Base-by-base conservation (phyloP, 2,888 invertebrate species). In the Amiota minor region DNA sequence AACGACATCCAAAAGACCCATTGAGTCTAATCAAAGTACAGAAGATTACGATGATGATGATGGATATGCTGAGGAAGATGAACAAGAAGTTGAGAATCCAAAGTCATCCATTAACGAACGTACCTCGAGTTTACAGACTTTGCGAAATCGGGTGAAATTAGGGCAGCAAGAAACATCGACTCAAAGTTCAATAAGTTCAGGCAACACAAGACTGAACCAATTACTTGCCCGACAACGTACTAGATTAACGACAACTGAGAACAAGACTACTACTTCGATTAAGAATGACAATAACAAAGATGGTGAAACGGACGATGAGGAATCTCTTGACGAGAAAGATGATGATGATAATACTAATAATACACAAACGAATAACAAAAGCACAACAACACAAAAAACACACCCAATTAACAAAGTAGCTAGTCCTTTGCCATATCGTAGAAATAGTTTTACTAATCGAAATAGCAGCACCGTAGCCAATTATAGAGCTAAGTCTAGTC, bases 401-500 rank as follows among this genome's bases (percentile, higher is more conserved):
- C 79, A 79, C 75, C 72, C 12, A 11, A 50, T 68, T 68, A 68
- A 76, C 55, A 62, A 56, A 16, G 72, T 81, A 81, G 74, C 59
- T 79, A 80, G 75, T 79, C 80, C 77, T 71, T 69, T 73, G 74
- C 76, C 75, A 76, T 78, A 72, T 70, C 71, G 71, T 77, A 76
- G 73, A 78, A 79, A 69, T 73, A 71, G 68, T 76, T 77, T 71
- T 77, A 77, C 80, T 83, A 78, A 83, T 74, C 78, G 79, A 81
- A 84, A 79, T 80, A 87, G 86, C 80, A 87, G 86, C 86, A 88
- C 86, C 83, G 86, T 87, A 86, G 86, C 85, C 80, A 85, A 86
- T 83, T 86, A 85, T 86, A 80, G 79, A 77, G 79, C 79, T 80
- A 84, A 81, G 82, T 73, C 35, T 77, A 79, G 70, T 81, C 76